Base-by-base conservation (phyloP, 2,888 invertebrate genomes). In the Scelioninae gen. 2 region DNA sequence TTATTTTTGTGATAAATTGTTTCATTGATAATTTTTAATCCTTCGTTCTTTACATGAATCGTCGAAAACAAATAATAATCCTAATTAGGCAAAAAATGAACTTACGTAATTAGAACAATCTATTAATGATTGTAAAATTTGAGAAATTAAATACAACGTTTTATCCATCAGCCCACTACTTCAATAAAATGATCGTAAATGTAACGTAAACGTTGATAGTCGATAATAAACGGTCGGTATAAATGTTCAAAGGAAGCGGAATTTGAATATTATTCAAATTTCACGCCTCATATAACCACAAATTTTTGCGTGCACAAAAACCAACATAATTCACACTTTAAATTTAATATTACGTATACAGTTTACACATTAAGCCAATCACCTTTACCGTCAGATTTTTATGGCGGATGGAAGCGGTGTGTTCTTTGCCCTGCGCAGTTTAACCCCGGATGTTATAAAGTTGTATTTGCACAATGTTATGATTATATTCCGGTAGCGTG, bases 161-260 rank as follows among this genome's bases (percentile, higher is more conserved):
- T 73, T 50, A 61, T 73, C 45, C 68, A 46, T 73, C 61, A 64
- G 60, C 68, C 67, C 58, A 57, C 64, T 53, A 48, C 52, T 74
- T 70, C 65, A 74, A 74, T 69, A 74, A 74, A 74, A 74, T 43
- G 69, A 69, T 70, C 74, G 65, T 70, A 74, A 69, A 74, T 57
- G 60, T 65, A 74, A 74, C 65, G 74, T 74, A 74, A 69, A 70
- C 65, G 55, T 73, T 73, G 69, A 64, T 69, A 73, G 73, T 69
- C 69, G 69, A 74, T 69, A 69, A 74, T 74, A 70, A 70, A 74
- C 55, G 60, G 61, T 50, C 64, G 65, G 45, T 65, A 53, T 73
- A 69, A 74, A 74, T 69, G 58, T 68, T 63, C 63, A 46, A 65
- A 55, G 50, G 57, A 64, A 57, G 63, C 45, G 39, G 58, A 73